Evolutionary conservation across 1,140 invertebrate species (phyloP).

Genomic region (Atta cephalotes): DNA sequence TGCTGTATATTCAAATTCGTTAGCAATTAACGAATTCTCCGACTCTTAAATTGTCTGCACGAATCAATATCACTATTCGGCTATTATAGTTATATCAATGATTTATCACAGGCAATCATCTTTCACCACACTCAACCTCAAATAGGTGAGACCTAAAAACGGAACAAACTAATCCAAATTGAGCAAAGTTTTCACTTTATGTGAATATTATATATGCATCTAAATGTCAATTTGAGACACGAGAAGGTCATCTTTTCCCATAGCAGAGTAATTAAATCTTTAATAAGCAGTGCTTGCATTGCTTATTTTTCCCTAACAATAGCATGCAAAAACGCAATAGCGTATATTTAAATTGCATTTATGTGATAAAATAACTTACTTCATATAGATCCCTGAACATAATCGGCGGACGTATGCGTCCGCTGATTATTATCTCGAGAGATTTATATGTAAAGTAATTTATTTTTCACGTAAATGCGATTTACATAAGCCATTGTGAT

Average conservation of each 20-base stretch:
- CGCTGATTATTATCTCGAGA: slow-evolving; percentile 6
- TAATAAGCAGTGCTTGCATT: slow-evolving; percentile 63
- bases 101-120: slow-evolving; percentile 22
- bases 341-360: too few species aligned
- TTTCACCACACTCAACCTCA: not conserved
- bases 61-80: slow-evolving; percentile 25
- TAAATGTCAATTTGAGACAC: slow-evolving; percentile 4
- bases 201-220: not conserved
- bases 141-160: slow-evolving; percentile 12
- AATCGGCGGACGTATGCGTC: not conserved
- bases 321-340: too few species aligned
- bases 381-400: too few species aligned
- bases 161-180: not conserved
- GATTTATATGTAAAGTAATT: slow-evolving; percentile 42
- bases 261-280: slow-evolving; percentile 57
- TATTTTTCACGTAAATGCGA: not conserved
- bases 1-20: not conserved
- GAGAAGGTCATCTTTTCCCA: slow-evolving; percentile 14
- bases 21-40: slow-evolving; percentile 14
- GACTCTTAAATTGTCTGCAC: slow-evolving; percentile 23
- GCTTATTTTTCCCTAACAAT: slow-evolving; percentile 17
- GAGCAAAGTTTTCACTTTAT: not conserved
- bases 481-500: slow-evolving; percentile 14
- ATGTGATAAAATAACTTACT: too few species aligned
- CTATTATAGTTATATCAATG: slow-evolving; percentile 20